Conservation (phyloP, 2,113 vertebrate species). For the Synodontis membranacea region DNA sequence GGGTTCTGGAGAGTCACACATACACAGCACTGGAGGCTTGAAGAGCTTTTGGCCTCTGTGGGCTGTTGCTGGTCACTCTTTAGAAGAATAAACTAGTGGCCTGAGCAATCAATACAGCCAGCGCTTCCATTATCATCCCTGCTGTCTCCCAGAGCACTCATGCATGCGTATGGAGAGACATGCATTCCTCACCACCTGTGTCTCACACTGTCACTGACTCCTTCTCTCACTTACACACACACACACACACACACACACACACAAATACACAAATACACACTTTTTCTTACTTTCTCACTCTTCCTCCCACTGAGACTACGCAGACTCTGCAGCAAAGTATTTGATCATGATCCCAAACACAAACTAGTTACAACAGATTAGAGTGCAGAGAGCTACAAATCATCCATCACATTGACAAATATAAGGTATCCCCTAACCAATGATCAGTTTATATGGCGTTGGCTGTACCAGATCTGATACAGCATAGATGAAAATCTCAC, state of each 20-base stretch:
- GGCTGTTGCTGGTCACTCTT: slow-evolving; percentile 77
- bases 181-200: slow-evolving; percentile 49
- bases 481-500: not conserved
- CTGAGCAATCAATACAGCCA: slow-evolving; percentile 75
- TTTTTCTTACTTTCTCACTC: not conserved
- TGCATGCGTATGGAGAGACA: slow-evolving; percentile 43
- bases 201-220: slow-evolving; percentile 39
- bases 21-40: slow-evolving; percentile 62
- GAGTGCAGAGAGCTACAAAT: not conserved
- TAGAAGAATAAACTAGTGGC: slow-evolving; percentile 77
- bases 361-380: slow-evolving; percentile 17
- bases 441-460: not conserved
- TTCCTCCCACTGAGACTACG: slow-evolving; percentile 16
- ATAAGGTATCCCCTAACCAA: slow-evolving; percentile 2
- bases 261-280: slow-evolving; percentile 22
- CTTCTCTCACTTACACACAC: slow-evolving; percentile 5
- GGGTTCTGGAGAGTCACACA: slow-evolving; percentile 65
- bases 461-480: not conserved
- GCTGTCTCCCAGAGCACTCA: slow-evolving; percentile 29
- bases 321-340: slow-evolving; percentile 12
- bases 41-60: slow-evolving; percentile 67
- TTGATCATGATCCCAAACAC: slow-evolving; percentile 26
- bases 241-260: slow-evolving; percentile 35
- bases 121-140: slow-evolving; percentile 67
- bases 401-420: slow-evolving; percentile 2